Evolutionary conservation across 2,888 invertebrate genomes (phyloP).

Genomic region (Paralinhomoeus sp.): DNA sequence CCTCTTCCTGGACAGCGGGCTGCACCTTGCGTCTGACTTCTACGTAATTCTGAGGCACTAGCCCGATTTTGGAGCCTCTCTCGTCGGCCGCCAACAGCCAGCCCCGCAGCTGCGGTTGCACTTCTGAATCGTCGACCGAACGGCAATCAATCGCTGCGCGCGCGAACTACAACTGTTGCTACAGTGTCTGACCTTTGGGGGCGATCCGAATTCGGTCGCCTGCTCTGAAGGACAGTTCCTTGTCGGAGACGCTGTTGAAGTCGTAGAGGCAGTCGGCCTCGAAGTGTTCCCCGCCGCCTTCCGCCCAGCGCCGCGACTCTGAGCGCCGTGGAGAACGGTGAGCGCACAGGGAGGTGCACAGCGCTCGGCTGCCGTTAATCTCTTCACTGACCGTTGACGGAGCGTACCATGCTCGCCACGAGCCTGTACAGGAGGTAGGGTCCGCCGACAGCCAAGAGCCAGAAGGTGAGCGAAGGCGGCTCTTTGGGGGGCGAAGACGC

Average conservation of each 20-base stretch:
- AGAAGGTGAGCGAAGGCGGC: conserved; percentile 56
- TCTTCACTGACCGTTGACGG: conserved; percentile 7
- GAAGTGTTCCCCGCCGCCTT: conserved; percentile 29
- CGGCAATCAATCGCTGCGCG: too few relatives aligned
- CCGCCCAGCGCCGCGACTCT: conserved; percentile 25
- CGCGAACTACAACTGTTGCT: too few relatives aligned
- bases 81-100: conserved; percentile 32
- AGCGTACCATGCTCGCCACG: conserved; percentile 32
- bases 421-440: conserved; percentile 67
- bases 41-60: too few relatives aligned
- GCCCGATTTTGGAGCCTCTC: too few relatives aligned
- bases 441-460: conserved; percentile 61
- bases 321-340: not conserved
- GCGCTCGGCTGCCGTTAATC: too few relatives aligned
- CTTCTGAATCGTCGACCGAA: conserved; percentile 32
- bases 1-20: too few relatives aligned
- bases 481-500: too few relatives aligned
- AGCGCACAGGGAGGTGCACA: too few relatives aligned
- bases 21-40: too few relatives aligned
- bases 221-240: conserved; percentile 48
- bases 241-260: conserved; percentile 42
- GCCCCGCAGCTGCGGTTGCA: conserved; percentile 40
- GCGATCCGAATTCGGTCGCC: conserved; percentile 55
- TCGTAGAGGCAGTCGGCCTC: conserved; percentile 41
- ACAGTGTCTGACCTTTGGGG: conserved; percentile 34